Conservation (phyloP, 2,797 vertebrate genomes). For the Sardinella longiceps region DNA sequence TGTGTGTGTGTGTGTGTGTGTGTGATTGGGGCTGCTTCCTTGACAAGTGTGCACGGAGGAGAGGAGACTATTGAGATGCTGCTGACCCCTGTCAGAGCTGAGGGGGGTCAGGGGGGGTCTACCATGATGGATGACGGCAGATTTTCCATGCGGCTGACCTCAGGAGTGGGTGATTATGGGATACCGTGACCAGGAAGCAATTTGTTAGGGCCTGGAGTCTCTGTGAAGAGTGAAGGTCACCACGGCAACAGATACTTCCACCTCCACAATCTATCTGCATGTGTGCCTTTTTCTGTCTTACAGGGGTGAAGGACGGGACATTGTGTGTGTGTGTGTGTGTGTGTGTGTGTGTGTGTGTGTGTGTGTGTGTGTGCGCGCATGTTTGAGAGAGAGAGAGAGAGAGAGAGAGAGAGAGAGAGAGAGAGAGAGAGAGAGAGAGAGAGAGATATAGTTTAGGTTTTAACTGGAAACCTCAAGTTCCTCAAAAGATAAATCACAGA, state of each 20-base stretch:
- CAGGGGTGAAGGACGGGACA: constrained; percentile 49
- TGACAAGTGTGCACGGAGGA: background rate
- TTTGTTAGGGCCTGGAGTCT: constrained; percentile 66
- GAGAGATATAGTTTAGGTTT: background rate
- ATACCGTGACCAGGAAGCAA: constrained; percentile 75
- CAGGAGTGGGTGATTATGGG: constrained; percentile 58
- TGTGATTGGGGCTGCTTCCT: background rate
- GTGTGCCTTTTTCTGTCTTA: constrained; percentile 45
- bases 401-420: no score
- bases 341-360: background rate
- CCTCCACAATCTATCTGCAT: constrained; percentile 35
- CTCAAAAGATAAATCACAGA: background rate
- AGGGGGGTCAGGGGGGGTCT: constrained; percentile 41
- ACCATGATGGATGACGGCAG: constrained; percentile 45
- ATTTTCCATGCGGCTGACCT: constrained; percentile 58
- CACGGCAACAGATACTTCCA: constrained; percentile 61
- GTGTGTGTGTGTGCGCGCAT: background rate
- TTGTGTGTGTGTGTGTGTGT: constrained; percentile 37
- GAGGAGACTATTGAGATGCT: background rate
- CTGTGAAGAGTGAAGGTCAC: constrained; percentile 60
- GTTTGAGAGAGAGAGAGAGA: background rate
- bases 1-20: no score
- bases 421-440: background rate
- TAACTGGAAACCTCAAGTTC: background rate
- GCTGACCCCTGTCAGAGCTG: constrained; percentile 19